Evolutionary conservation across 1,140 invertebrate genomes (phyloP).

Genomic region (Lepidotrigona ventralis): DNA sequence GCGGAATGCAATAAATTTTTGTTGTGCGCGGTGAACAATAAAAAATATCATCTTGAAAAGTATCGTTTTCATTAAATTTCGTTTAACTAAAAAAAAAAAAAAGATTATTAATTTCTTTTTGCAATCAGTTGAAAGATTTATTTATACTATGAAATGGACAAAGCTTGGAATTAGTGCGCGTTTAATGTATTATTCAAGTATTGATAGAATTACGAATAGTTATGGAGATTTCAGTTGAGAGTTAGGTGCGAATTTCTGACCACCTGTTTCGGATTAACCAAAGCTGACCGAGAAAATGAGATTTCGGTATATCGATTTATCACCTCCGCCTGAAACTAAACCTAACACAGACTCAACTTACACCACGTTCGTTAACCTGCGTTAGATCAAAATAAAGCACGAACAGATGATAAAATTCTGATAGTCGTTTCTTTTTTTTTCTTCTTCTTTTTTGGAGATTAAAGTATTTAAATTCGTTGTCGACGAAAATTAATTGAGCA

Average conservation of each 20-base stretch:
- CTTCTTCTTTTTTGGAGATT: neutral
- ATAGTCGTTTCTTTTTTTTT: neutral
- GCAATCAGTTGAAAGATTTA: neutral
- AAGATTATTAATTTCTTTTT: neutral
- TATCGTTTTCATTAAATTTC: no score
- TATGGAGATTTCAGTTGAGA: neutral
- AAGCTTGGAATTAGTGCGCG: neutral
- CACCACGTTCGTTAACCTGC: neutral
- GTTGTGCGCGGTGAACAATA: no score
- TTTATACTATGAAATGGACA: neutral
- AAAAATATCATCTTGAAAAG: no score
- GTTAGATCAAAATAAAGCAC: neutral
- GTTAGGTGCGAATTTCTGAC: neutral
- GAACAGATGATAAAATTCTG: neutral
- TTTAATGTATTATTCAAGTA: neutral
- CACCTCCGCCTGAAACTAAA: neutral
- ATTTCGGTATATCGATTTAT: conserved; percentile 20
- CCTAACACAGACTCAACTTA: neutral
- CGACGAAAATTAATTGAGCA: no score
- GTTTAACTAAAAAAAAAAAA: no score
- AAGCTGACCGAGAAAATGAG: conserved; percentile 1
- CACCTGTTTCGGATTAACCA: conserved; percentile 15
- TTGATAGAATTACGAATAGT: neutral
- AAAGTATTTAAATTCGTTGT: neutral
- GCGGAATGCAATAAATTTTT: no score